Base-by-base conservation (phyloP, 2,797 vertebrate genomes). In the Hoplostethus mediterraneus region DNA sequence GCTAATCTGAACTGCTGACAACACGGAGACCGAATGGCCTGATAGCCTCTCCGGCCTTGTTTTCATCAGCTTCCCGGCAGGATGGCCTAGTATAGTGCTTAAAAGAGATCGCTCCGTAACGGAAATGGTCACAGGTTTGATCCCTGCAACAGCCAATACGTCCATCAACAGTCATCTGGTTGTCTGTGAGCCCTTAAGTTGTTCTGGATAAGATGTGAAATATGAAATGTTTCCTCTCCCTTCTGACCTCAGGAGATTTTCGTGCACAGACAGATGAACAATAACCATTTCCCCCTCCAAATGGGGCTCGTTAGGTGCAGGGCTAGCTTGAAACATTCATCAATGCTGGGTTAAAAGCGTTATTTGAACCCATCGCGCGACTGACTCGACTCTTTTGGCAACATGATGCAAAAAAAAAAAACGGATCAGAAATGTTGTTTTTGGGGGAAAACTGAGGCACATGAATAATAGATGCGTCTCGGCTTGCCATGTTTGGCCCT, bases 401-500 rank as follows among this genome's bases (percentile, higher is more conserved):
- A 49, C 28, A 25, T 69, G 82, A 80, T 80, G 84, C 66, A 79
- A 89, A 84, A 89, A 81, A 72, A 84, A 84, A 21, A 21, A 21
- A 21, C 1, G 21, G 81, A 86, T 85, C 68, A 86, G 75, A 90
- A 90, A 84, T 44, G 47, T 84, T 84, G 80, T 90, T 91, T 90
- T 85, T 66, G 44, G 68, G 81, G 49, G 21, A 72, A 87, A 87
- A 85, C 76, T 71, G 77, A 78, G 66, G 72, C 6, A 1, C 67
- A 87, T 93, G 87, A 91, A 93, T 93, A 90, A 93, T 92, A 89
- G 65, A 93, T 93, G 71, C 86, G 71, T 54, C 52, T 77, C 44
- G 45, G 83, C 75, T 71, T 73, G 66, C 88, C 77, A 75, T 82
- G 89, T 86, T 91, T 77, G 71, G 85, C 78, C 79, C 84, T 89